Evolutionary conservation across 2,113 vertebrate species (phyloP).

Genomic region (Empidonax alnorum): DNA sequence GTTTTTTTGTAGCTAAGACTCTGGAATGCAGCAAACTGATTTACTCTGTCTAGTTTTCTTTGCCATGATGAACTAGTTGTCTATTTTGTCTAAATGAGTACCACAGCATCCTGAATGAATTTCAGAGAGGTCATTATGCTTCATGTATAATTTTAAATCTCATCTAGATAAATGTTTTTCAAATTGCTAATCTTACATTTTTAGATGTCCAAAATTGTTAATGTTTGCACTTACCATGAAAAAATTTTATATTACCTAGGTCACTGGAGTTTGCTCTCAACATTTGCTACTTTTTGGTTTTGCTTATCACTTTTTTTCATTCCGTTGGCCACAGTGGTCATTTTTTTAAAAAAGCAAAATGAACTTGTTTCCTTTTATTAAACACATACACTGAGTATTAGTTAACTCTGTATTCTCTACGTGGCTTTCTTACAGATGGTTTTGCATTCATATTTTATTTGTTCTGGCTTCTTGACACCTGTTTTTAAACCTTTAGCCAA

Average conservation of each 20-base stretch:
- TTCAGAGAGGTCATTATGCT: constrained; percentile 69
- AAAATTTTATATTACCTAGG: constrained; percentile 50
- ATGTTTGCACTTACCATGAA: constrained; percentile 55
- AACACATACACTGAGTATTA: not conserved
- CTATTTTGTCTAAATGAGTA: constrained; percentile 61
- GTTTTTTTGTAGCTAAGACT: constrained; percentile 50
- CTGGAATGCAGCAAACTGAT: constrained; percentile 71
- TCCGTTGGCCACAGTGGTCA: not conserved
- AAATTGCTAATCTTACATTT: constrained; percentile 63
- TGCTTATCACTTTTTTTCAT: constrained; percentile 49
- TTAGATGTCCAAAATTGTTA: constrained; percentile 67
- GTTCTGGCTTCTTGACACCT: not conserved
- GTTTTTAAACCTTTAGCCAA: not conserved
- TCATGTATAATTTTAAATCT: constrained; percentile 53
- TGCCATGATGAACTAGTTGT: constrained; percentile 71
- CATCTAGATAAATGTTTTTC: constrained; percentile 61
- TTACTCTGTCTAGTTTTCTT: constrained; percentile 69
- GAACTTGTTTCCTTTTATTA: not conserved
- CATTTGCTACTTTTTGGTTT: constrained; percentile 61
- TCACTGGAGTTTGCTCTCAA: constrained; percentile 45
- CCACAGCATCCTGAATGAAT: constrained; percentile 49
- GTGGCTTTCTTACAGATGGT: not conserved
- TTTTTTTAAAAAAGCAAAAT: constrained; percentile 39
- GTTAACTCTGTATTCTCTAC: not conserved
- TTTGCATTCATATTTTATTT: not conserved